Percentiles rank a stretch among this genome's conserved stretches.
phyloP scores from a whole-genome alignment of 1,140 invertebrate genomes.

The Psilanteris sp. region DNA sequence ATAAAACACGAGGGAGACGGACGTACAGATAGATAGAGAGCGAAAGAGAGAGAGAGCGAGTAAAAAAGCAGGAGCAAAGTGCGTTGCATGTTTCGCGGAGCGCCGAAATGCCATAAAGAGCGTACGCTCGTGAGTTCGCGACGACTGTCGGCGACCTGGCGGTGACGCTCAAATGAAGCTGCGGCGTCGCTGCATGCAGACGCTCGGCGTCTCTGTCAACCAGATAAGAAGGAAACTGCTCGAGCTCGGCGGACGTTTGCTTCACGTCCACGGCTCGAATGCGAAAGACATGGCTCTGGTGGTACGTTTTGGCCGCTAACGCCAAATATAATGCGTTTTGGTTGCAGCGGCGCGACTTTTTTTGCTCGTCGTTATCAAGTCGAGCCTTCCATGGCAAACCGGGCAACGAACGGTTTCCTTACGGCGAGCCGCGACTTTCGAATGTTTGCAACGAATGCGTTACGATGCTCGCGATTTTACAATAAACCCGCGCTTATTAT shows the following conservation, averaged over 20 bases:
- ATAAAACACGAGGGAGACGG: not conserved
- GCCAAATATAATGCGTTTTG: too few relatives aligned
- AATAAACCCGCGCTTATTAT: too few relatives aligned
- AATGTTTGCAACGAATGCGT: too few relatives aligned
- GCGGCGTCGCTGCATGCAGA: constrained; percentile 78
- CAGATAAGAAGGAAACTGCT: constrained; percentile 76
- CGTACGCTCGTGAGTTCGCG: constrained; percentile 72
- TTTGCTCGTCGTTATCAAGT: too few relatives aligned
- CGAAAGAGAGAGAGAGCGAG: not conserved
- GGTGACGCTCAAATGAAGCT: constrained; percentile 78
- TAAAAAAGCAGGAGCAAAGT: constrained; percentile 7
- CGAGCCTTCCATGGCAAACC: too few relatives aligned
- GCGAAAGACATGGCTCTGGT: constrained; percentile 76
- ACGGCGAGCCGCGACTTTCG: too few relatives aligned
- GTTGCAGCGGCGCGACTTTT: too few relatives aligned
- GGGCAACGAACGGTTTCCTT: too few relatives aligned
- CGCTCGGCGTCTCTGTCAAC: constrained; percentile 78
- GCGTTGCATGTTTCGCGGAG: constrained; percentile 58
- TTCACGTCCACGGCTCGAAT: constrained; percentile 75
- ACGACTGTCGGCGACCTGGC: constrained; percentile 72
- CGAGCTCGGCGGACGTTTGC: constrained; percentile 74
- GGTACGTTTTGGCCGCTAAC: too few relatives aligned
- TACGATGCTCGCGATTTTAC: too few relatives aligned
- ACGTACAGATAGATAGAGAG: not conserved
- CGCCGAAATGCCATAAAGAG: constrained; percentile 65